Evolutionary conservation across 1,140 invertebrate genomes (phyloP), one percentile per base, ranked within the genome.

Genomic region (Nymphalis io): DNA sequence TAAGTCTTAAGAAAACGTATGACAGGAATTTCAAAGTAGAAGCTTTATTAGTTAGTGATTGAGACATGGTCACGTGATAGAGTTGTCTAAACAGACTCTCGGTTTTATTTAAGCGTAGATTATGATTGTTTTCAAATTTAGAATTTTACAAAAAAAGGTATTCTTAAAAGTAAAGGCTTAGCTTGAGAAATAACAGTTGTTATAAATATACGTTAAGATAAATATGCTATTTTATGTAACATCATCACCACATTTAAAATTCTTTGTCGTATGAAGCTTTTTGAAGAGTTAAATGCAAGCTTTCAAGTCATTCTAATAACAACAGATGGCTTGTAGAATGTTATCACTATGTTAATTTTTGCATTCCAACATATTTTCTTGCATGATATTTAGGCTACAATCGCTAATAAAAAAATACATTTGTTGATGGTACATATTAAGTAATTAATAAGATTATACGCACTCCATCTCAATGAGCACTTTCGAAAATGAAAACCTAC

Each of bases 1-100:
- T 96, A 95, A 96, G 96, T 96, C 68, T 23, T 51, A 20, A 42
- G 60, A 63, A 48, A 58, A 40, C 44, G 58, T 66, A 58, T 66
- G 64, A 55, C 20, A 57, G 51, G 23, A 62, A 40, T 33, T 33
- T 33, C 6, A 0, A 33, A 21, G 80, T 90, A 89, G 84, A 81
- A 61, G 84, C 85, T 88, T 90, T 66, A 60, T 81, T 78, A 51
- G 53, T 61, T 74, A 40, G 16, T 51, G 33, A 59, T 60, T 13
- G 48, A 55, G 15, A 11, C 20, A 2, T 27, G 23, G 51, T 55
- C 20, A 13, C 21, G 51, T 55, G 51, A 55, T 23, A 23, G 12
- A 27, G n/a, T 18, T 20, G 20, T 11, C 12, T 27, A 27, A n/a
- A 21, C 23, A 27, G 23, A n/a, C 3, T 23, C 20, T 23, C 23